phyloP scores from a whole-genome alignment of 2,888 invertebrate species.

The Microplitis deprimator region DNA sequence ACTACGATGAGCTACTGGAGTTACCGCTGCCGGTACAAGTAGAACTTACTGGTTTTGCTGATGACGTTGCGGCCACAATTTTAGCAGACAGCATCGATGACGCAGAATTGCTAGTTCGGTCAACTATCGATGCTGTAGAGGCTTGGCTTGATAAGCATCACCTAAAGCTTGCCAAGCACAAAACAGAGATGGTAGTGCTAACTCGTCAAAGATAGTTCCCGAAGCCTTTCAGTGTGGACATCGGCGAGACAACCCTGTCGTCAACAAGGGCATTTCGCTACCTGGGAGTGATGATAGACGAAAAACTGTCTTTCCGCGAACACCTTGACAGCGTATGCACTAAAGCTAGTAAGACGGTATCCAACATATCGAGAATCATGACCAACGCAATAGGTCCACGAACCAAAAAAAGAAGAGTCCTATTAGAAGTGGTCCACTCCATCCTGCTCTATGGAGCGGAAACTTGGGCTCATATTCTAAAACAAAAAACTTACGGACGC shows the following conservation, averaged over 20 bases:
- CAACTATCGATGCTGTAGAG: conserved; percentile 31
- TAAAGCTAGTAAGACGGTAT: conserved; percentile 44
- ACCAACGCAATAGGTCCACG: conserved; percentile 47
- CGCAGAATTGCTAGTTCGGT: conserved; percentile 39
- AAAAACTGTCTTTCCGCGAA: conserved; percentile 41
- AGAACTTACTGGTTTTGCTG: conserved; percentile 36
- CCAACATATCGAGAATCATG: conserved; percentile 49
- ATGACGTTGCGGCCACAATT: conserved; percentile 37
- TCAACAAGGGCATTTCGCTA: conserved; percentile 35
- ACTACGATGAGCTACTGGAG: conserved; percentile 43
- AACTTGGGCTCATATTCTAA: neutral
- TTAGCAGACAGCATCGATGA: conserved; percentile 33
- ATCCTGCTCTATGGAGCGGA: conserved; percentile 50
- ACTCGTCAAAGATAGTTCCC: neutral
- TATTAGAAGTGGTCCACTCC: conserved; percentile 45
- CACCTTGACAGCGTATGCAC: conserved; percentile 44
- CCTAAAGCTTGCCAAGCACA: conserved; percentile 39
- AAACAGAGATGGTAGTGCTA: conserved; percentile 36
- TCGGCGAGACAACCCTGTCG: neutral
- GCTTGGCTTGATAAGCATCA: conserved; percentile 42
- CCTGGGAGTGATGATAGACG: conserved; percentile 50
- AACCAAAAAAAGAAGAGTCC: conserved; percentile 36
- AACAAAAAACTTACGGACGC: too few relatives aligned
- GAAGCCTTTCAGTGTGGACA: neutral
- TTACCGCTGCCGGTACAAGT: conserved; percentile 21